Percentiles rank a stretch among this genome's conserved stretches.
Evolutionary conservation across 92 coral and sea anemone genomes (phyloP).

Genomic region (Metridium senile): DNA sequence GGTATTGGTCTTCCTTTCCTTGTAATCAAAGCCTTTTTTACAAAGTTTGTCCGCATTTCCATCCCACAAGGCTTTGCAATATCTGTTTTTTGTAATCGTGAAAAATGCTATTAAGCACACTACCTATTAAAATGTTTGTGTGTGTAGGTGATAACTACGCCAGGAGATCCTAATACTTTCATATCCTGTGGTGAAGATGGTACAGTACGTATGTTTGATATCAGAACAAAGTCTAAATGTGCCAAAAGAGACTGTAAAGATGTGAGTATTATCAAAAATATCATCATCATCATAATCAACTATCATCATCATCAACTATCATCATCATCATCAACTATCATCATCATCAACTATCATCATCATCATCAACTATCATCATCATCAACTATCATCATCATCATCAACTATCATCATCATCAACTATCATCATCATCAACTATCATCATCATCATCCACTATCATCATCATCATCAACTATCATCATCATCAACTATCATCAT

Average conservation of each 20-base stretch:
- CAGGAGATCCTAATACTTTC: constrained; percentile 94
- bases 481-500: no score
- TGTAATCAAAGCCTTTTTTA: no score
- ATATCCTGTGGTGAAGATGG: constrained; percentile 98
- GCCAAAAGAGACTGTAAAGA: constrained; percentile 86
- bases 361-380: not conserved
- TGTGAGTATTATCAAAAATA: constrained; percentile 36
- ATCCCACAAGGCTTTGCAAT: no score
- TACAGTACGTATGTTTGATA: constrained; percentile 93
- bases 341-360: not conserved
- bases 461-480: not conserved
- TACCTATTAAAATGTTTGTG: not conserved
- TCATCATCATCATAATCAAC: not conserved
- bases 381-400: not conserved
- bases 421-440: not conserved
- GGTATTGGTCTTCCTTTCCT: no score
- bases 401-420: not conserved
- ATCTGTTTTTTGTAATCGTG: no score
- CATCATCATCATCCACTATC: not conserved
- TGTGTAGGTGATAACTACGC: constrained; percentile 84
- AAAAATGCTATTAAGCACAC: no score
- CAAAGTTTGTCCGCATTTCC: no score
- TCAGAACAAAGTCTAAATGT: constrained; percentile 89
- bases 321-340: not conserved
- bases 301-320: not conserved